Evolutionary conservation across 2,888 invertebrate genomes (phyloP), one percentile per base, ranked within the genome.

Genomic region (Noctua fimbriata): DNA sequence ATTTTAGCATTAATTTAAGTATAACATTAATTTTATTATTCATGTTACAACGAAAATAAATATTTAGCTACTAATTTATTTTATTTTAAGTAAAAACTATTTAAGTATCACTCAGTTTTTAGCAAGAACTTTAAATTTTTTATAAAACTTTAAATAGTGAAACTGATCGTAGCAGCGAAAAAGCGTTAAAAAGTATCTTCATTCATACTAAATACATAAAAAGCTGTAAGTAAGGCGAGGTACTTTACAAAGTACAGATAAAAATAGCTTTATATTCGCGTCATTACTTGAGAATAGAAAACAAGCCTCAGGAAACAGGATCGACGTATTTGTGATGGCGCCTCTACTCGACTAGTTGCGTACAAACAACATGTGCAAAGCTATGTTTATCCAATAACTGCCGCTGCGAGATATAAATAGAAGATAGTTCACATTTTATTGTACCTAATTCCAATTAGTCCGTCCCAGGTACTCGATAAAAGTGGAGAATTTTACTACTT

Each of bases 241-340:
- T 74, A 71, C 69, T 76, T 73, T 76, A 77, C 70, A 76, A 74
- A 79, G 77, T 73, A 70, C 41, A 67, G 83, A 78, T 88, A 86
- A 87, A 88, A 82, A 87, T 86, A 88, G 79, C 32, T 32, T 79
- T 78, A 74, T 86, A 86, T 79, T 88, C 69, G 79, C 88, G 52
- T 78, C 79, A 78, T 76, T 81, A 81, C 73, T 82, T 88, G 88
- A 86, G 86, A 83, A 83, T 87, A 86, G 88, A 88, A 89, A 88
- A 88, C 88, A 76, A 83, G 89, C 88, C 79, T 52, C 65, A 77
- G 82, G 82, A 79, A 88, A 88, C 88, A 86, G 88, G 88, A 86
- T 89, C 79, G 78, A 78, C 65, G 69, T 76, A 81, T 71, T 70
- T 73, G 77, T 72, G 71, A 72, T 75, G 74, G 87, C 73, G 71